Evolutionary conservation across 2,113 vertebrate species (phyloP).

Genomic region (Nycticryphes semicollaris): DNA sequence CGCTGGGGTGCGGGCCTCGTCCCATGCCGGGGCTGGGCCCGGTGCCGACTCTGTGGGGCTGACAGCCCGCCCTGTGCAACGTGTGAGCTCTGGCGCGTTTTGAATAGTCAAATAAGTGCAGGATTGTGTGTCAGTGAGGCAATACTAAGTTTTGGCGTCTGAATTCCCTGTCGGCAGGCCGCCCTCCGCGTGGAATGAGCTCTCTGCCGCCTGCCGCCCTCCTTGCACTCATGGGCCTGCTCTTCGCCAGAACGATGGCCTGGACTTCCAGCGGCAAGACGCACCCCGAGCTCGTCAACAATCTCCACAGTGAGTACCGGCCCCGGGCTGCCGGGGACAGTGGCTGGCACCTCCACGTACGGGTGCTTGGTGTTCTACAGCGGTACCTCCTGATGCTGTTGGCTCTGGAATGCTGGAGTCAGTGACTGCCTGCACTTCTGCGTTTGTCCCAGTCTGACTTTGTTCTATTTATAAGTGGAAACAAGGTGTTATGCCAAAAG

Average conservation of each 20-base stretch:
- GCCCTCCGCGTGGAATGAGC: constrained; percentile 77
- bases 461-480: not conserved
- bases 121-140: accelerated
- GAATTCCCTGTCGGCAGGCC: not conserved
- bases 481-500: not conserved
- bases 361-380: accelerated
- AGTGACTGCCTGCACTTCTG: accelerated
- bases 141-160: accelerated
- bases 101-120: accelerated
- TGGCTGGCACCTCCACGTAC: accelerated
- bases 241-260: constrained; percentile 86
- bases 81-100: accelerated
- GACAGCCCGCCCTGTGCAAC: accelerated
- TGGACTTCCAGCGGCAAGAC: constrained; percentile 90
- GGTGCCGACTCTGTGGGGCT: accelerated
- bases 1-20: not conserved
- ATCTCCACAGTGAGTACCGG: constrained; percentile 80
- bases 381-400: accelerated
- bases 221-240: constrained; percentile 84
- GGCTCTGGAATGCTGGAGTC: accelerated
- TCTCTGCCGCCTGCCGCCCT: constrained; percentile 42
- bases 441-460: not conserved
- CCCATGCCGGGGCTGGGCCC: not conserved
- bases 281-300: constrained; percentile 83
- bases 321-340: accelerated